phyloP scores from a whole-genome alignment of 2,888 invertebrate species.

The Dasysyrphus albostriatus region DNA sequence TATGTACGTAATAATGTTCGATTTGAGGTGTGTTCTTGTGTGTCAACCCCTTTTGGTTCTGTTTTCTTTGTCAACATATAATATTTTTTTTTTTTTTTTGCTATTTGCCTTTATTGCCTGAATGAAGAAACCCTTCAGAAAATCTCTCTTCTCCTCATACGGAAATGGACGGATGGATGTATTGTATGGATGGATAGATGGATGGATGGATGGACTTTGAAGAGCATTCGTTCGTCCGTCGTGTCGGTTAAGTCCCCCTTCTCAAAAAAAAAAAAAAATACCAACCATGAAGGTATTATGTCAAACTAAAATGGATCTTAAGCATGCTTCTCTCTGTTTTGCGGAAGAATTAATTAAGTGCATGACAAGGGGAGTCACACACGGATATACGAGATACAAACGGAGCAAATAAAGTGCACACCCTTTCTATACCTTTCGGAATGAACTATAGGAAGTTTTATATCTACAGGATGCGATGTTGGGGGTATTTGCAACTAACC shows the following conservation, averaged over 20 bases:
- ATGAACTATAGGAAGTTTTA: background rate
- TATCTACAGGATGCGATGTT: constrained; percentile 12
- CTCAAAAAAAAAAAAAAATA: constrained; percentile 16
- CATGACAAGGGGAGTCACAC: constrained; percentile 47
- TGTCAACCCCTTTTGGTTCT: constrained; percentile 72
- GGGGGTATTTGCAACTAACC: constrained; percentile 69
- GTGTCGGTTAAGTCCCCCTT: constrained; percentile 5
- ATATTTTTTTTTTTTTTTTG: constrained; percentile 45
- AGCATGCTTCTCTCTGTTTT: constrained; percentile 67
- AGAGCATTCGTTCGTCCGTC: constrained; percentile 46
- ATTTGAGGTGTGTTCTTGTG: constrained; percentile 75
- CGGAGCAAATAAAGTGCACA: constrained; percentile 70
- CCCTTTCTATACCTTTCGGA: constrained; percentile 39
- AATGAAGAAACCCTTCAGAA: constrained; percentile 72
- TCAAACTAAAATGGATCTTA: constrained; percentile 75
- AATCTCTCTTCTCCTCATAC: constrained; percentile 42
- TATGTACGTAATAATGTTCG: constrained; percentile 47
- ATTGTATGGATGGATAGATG: constrained; percentile 48
- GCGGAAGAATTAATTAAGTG: constrained; percentile 76
- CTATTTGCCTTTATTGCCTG: constrained; percentile 65
- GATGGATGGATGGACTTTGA: constrained; percentile 69
- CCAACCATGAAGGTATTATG: constrained; percentile 64
- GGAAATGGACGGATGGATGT: constrained; percentile 37
- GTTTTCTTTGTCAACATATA: constrained; percentile 69
- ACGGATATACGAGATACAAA: background rate